Conservation (phyloP, 2,113 vertebrate genomes). For the Otis tarda region DNA sequence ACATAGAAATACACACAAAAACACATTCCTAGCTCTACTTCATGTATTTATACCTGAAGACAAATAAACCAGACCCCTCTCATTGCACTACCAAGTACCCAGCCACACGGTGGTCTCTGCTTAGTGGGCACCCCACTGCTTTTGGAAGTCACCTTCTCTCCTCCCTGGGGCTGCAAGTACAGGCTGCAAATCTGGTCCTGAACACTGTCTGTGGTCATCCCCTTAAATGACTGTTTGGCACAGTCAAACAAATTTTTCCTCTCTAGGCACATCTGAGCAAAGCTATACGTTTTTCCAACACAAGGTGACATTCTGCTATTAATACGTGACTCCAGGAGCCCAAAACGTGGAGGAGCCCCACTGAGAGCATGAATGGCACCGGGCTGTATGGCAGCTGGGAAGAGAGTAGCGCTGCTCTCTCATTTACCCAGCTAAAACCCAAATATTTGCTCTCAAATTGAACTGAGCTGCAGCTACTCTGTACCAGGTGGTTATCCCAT, state of each 20-base stretch:
- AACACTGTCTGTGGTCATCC: accelerated
- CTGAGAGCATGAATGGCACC: not conserved
- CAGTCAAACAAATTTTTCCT: not conserved
- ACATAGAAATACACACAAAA: not conserved
- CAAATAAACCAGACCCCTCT: not conserved
- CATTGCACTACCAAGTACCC: not conserved
- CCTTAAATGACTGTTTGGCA: not conserved
- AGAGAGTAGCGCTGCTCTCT: not conserved
- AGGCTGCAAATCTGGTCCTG: not conserved
- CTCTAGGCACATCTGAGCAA: not conserved
- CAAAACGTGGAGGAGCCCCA: not conserved
- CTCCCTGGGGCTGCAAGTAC: not conserved
- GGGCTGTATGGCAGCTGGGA: not conserved
- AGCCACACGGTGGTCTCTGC: not conserved
- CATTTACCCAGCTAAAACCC: constrained; percentile 18
- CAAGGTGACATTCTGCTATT: constrained; percentile 4
- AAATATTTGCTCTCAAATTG: constrained; percentile 50
- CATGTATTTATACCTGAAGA: not conserved
- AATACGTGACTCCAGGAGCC: not conserved
- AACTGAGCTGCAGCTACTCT: not conserved
- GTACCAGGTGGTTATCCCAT: constrained; percentile 26
- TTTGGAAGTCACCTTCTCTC: not conserved
- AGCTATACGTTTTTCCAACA: not conserved
- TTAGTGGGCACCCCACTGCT: not conserved
- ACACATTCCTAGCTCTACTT: not conserved